phyloP scores from a whole-genome alignment of 2,113 vertebrate species.

The Elanoides forficatus region DNA sequence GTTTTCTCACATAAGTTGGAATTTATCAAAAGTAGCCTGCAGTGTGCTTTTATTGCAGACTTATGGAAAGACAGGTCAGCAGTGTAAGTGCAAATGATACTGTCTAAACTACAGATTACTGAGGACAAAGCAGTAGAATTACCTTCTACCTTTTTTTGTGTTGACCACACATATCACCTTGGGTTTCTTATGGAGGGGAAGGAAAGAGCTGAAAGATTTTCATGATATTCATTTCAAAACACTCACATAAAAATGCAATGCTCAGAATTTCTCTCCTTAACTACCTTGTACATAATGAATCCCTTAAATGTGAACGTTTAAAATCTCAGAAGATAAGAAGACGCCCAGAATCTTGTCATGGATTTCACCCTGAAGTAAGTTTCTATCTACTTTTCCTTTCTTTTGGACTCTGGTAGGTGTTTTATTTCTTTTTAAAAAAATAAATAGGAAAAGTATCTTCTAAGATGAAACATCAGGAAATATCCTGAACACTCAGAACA shows the following conservation, averaged over 20 bases:
- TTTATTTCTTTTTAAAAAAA: neutral
- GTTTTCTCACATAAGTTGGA: neutral
- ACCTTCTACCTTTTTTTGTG: neutral
- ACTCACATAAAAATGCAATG: neutral
- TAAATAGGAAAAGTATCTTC: neutral
- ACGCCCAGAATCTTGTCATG: constrained; percentile 95
- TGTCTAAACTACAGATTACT: neutral
- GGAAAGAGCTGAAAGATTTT: neutral
- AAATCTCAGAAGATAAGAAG: constrained; percentile 97
- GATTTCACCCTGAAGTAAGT: constrained; percentile 93
- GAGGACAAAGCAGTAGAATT: neutral
- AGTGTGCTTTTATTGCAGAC: neutral
- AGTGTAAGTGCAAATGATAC: neutral
- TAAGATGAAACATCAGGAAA: neutral
- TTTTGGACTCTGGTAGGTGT: neutral
- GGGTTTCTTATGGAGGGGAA: neutral
- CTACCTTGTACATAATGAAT: constrained; percentile 94
- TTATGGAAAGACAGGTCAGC: neutral
- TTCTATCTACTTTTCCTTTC: neutral
- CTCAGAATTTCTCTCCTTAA: constrained; percentile 77
- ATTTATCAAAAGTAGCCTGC: neutral
- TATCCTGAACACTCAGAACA: neutral
- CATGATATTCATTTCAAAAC: neutral
- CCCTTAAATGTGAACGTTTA: constrained; percentile 94
- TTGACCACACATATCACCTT: neutral